Evolutionary conservation across 2,113 vertebrate species (phyloP).

Genomic region (Tiliqua scincoides): DNA sequence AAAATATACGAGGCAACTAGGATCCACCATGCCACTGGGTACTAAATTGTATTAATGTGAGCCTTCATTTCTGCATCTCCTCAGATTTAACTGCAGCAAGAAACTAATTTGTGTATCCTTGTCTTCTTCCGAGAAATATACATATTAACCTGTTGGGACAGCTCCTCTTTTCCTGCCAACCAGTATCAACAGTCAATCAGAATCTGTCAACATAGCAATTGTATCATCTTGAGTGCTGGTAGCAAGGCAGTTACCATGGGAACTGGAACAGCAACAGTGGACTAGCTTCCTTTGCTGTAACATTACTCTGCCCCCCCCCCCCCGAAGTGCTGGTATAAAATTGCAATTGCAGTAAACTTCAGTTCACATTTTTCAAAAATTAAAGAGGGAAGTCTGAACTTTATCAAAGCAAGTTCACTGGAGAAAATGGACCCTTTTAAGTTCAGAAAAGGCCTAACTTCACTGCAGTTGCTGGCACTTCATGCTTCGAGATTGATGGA

Average conservation of each 20-base stretch:
- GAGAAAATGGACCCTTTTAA: constrained; percentile 16
- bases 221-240: constrained; percentile 53
- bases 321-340: constrained; percentile 58
- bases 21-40: not conserved
- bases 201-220: constrained; percentile 75
- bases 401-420: constrained; percentile 34
- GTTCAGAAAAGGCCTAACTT: constrained; percentile 25
- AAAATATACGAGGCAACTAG: not conserved
- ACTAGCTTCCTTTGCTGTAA: constrained; percentile 69
- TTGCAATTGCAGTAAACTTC: constrained; percentile 68
- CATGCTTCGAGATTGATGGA: not conserved
- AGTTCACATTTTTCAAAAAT: constrained; percentile 60
- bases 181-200: constrained; percentile 72
- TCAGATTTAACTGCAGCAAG: constrained; percentile 51
- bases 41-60: constrained; percentile 28
- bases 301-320: constrained; percentile 42
- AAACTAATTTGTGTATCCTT: constrained; percentile 35
- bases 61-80: constrained; percentile 47
- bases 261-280: constrained; percentile 68
- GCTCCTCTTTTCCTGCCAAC: constrained; percentile 62
- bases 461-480: not conserved
- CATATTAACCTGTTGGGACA: constrained; percentile 53
- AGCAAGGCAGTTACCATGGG: constrained; percentile 71
- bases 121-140: constrained; percentile 64
- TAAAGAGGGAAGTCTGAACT: constrained; percentile 53